Evolutionary conservation across 2,888 invertebrate species (phyloP).

Genomic region (Tipula confusa): DNA sequence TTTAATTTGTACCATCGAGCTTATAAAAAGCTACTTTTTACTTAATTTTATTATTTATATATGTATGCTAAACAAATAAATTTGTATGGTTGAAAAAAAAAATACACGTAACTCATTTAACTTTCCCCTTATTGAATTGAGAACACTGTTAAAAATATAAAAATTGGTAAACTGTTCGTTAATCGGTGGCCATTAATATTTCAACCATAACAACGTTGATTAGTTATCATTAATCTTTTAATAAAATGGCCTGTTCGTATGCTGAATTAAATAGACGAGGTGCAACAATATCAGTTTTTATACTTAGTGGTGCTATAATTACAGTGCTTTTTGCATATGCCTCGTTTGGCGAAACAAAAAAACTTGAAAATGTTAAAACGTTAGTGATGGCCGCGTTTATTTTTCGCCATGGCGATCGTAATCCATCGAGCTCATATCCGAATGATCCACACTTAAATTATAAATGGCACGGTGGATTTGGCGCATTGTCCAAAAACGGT

Average conservation of each 20-base stretch:
- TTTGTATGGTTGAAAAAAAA: too few relatives aligned
- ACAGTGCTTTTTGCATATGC: conserved; percentile 47
- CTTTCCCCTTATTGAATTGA: too few relatives aligned
- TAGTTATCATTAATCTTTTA: too few relatives aligned
- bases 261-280: conserved; percentile 37
- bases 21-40: too few relatives aligned
- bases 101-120: too few relatives aligned
- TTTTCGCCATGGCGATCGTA: conserved; percentile 49
- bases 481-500: conserved; percentile 75
- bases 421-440: conserved; percentile 70
- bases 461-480: conserved; percentile 77
- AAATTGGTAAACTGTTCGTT: too few relatives aligned
- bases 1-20: too few relatives aligned
- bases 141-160: too few relatives aligned
- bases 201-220: too few relatives aligned
- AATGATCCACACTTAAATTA: conserved; percentile 73
- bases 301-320: conserved; percentile 44
- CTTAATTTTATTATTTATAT: too few relatives aligned
- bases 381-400: conserved; percentile 48
- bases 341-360: conserved; percentile 48
- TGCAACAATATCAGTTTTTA: conserved; percentile 46
- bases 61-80: too few relatives aligned
- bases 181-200: too few relatives aligned
- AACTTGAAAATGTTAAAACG: conserved; percentile 44
- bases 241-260: not conserved